A percentile compares a stretch with the other conserved stretches of the same genome.
Conservation (phyloP, 2,888 invertebrate genomes). For the Esperia sulphurella region DNA sequence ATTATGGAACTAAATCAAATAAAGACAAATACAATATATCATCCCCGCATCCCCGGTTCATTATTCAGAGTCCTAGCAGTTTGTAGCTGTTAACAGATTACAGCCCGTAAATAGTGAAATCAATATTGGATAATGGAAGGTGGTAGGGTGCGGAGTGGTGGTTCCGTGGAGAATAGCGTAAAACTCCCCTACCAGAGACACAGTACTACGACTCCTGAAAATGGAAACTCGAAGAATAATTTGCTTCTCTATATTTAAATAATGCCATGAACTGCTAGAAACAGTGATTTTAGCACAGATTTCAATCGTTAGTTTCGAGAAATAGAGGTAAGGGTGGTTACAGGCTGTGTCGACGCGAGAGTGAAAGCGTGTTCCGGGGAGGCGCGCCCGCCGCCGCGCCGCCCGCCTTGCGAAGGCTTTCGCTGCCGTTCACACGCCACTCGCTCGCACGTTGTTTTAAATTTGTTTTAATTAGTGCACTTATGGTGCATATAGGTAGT, state of each 20-base stretch:
- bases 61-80: constrained; percentile 33
- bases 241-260: too few species aligned
- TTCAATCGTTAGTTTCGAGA: constrained; percentile 32
- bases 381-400: constrained; percentile 28
- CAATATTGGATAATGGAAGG: constrained; percentile 71
- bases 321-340: constrained; percentile 56
- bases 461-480: constrained; percentile 48
- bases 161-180: constrained; percentile 29
- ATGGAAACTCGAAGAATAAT: not conserved
- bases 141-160: constrained; percentile 44
- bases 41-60: constrained; percentile 12
- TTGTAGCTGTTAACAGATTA: constrained; percentile 61
- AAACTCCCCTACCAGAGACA: constrained; percentile 45
- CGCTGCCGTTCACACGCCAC: constrained; percentile 71
- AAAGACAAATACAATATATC: not conserved
- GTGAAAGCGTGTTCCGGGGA: constrained; percentile 75
- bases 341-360: constrained; percentile 72
- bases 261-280: too few species aligned
- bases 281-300: not conserved
- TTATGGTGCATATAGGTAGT: constrained; percentile 13
- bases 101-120: constrained; percentile 71
- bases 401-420: constrained; percentile 69
- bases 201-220: not conserved
- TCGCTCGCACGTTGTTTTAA: constrained; percentile 56
- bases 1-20: too few species aligned